phyloP scores from a whole-genome alignment of 2,888 invertebrate genomes.

The Sinodicranocentrus sp. region DNA sequence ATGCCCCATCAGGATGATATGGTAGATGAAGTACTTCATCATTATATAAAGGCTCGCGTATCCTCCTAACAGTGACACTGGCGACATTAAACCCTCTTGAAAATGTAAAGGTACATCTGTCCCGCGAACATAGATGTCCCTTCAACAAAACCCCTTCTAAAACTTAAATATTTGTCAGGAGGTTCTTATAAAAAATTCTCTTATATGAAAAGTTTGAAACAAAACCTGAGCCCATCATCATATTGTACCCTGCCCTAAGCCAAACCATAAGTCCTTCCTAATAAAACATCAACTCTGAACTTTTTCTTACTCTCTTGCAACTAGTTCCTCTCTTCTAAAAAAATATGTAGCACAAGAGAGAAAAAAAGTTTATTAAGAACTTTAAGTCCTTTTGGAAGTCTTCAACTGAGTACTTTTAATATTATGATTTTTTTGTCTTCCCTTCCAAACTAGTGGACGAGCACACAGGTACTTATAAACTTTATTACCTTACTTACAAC shows the following conservation, averaged over 20 bases:
- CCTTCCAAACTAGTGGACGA: background rate
- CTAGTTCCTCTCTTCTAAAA: background rate
- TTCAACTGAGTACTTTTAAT: constrained; percentile 21
- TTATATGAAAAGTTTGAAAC: background rate
- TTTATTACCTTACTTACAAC: constrained; percentile 34
- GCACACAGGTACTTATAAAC: constrained; percentile 35
- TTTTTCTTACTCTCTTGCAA: background rate
- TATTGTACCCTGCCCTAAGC: constrained; percentile 12
- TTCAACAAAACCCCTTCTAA: background rate
- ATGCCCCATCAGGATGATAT: too few species aligned
- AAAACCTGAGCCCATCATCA: constrained; percentile 28
- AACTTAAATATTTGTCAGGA: constrained; percentile 3
- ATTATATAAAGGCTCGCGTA: background rate
- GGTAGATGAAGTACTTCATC: constrained; percentile 17
- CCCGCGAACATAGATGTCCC: background rate
- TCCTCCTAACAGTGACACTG: background rate
- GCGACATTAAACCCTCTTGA: background rate
- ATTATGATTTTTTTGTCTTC: constrained; percentile 38
- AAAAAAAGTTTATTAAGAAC: constrained; percentile 59
- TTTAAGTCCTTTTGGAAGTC: constrained; percentile 17
- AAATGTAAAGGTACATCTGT: constrained; percentile 21
- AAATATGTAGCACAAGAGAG: background rate
- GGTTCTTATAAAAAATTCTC: background rate
- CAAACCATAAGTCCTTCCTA: constrained; percentile 50
- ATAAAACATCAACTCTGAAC: constrained; percentile 50